Evolutionary conservation across 2,113 vertebrate genomes (phyloP), one percentile per base, ranked within the genome.

Genomic region (Mus spicilegus): DNA sequence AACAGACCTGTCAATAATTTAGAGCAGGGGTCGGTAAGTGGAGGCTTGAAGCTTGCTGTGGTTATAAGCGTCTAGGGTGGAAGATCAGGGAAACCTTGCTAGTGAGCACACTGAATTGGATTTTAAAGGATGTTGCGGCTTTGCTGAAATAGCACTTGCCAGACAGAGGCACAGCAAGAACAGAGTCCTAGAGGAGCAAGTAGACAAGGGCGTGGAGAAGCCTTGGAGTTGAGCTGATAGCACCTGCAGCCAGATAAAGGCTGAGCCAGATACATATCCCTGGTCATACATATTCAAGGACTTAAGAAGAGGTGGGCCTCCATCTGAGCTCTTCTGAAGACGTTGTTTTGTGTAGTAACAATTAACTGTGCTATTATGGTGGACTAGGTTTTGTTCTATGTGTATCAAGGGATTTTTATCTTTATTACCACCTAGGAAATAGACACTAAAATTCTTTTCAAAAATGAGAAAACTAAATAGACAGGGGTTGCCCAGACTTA

Each of bases 261-360:
- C 61, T 61, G 26, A 36, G 42, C 4, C 22, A 89, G 81, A n/a
- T 75, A 70, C 87, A 4, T 5, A 93, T n/a, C 6, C 24, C 80
- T 81, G 69, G 49, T 49, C 61, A 95, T n/a, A n/a, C n/a, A n/a
- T n/a, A n/a, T 0, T 42, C 24, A 11, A 67, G 49, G 26, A 9
- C 90, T 94, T 78, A 65, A 58, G 65, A 82, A 73, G 46, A 90
- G 14, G 13, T 56, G 8, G 14, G 54, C 85, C 42, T 84, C 87
- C 93, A 12, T 28, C 19, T 69, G 75, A 70, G 58, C 73, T 96
- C 75, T 93, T 85, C 87, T 58, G 8, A 78, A 90, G 88, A 72
- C 4, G 81, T 24, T 24, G 51, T 78, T 85, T 49, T 93, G 33
- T 88, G 33, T 39, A 49, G 42, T 70, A 63, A 33, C 67, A 63